Conservation (phyloP, 2,888 invertebrate species). For the Epicampocera succincta region DNA sequence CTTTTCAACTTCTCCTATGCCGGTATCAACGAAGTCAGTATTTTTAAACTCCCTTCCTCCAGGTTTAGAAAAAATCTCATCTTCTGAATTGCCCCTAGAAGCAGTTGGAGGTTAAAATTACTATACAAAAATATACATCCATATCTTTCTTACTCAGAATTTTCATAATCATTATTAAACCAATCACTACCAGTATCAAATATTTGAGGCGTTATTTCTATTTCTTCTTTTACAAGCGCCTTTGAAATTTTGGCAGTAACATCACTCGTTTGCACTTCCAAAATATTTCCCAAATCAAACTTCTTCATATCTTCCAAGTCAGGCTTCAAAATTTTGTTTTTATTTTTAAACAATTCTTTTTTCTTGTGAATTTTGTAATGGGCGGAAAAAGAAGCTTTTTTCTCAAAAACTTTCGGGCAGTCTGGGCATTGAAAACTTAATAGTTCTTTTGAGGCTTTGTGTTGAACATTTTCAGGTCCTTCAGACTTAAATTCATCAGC, state of each 20-base stretch:
- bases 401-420: constrained; percentile 82
- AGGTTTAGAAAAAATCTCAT: constrained; percentile 16
- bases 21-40: constrained; percentile 60
- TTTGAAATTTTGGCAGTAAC: neutral
- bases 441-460: constrained; percentile 11
- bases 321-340: neutral
- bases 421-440: constrained; percentile 80
- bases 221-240: constrained; percentile 55
- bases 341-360: constrained; percentile 20
- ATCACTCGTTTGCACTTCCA: neutral
- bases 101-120: neutral
- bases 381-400: constrained; percentile 81
- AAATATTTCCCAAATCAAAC: neutral
- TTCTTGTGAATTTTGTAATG: constrained; percentile 81
- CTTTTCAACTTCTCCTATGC: constrained; percentile 63
- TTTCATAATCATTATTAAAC: constrained; percentile 50
- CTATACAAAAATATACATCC: neutral
- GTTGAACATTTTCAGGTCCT: neutral
- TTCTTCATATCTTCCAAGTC: neutral
- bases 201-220: constrained; percentile 49
- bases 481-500: neutral
- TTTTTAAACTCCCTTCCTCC: constrained; percentile 43
- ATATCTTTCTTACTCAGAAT: constrained; percentile 51
- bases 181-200: constrained; percentile 38
- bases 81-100: constrained; percentile 36